phyloP scores from a whole-genome alignment of 2,797 vertebrate species.

The Calcarius lapponicus region DNA sequence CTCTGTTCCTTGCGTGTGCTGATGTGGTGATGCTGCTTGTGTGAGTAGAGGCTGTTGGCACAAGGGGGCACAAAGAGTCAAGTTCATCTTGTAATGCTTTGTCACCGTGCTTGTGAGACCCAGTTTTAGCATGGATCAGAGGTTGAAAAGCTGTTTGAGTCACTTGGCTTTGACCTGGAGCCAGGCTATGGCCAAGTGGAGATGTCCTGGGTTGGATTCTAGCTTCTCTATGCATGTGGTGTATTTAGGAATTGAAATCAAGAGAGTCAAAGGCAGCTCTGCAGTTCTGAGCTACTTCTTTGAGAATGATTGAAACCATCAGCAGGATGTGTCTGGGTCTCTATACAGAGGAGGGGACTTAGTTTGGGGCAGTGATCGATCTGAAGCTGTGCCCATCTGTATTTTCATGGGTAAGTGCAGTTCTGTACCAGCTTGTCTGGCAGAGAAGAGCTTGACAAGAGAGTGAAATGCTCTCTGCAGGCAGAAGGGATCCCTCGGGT shows the following conservation, averaged over 20 bases:
- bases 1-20: background rate
- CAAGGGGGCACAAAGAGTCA: background rate
- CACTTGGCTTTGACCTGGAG: background rate
- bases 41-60: background rate
- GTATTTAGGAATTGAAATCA: background rate
- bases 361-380: background rate
- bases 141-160: background rate
- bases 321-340: background rate
- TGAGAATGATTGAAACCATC: background rate
- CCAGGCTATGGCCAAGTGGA: background rate
- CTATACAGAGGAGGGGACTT: background rate
- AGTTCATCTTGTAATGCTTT: background rate
- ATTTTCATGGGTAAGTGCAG: background rate
- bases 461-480: background rate
- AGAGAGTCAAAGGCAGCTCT: background rate
- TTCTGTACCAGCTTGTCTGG: background rate
- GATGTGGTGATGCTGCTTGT: background rate
- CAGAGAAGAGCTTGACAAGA: background rate
- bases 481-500: background rate
- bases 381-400: background rate
- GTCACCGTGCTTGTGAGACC: background rate
- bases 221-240: background rate
- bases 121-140: background rate
- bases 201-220: background rate
- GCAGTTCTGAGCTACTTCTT: background rate